Base-by-base conservation (phyloP, 2,888 invertebrate species). In the Venusia cambrica region DNA sequence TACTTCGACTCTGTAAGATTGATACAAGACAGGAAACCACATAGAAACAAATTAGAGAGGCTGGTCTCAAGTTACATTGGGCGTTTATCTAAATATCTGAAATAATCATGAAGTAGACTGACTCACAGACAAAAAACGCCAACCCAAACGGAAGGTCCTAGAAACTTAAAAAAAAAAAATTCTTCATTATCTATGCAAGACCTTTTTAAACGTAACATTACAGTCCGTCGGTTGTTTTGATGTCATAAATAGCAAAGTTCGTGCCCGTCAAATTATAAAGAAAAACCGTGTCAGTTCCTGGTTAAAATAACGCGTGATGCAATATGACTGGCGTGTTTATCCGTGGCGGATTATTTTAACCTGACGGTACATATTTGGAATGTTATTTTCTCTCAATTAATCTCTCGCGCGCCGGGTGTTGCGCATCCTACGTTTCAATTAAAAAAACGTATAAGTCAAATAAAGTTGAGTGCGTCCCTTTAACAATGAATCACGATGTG, bases 401-500 rank as follows among this genome's bases (percentile, higher is more conserved):
- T 70, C 62, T 66, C 59, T 63, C 59, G 60, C 54, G 49, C 44
- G 45, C 47, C 53, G 52, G 49, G 55, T 65, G 61, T 54, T 57
- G 54, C 54, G 50, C 53, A 59, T 57, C 43, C 46, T 45, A 37
- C 56, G 56, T 62, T 69, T 72, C 66, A 79, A 79, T 79, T 73
- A 72, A 77, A 73, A n/a, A 65, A 52, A 67, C 65, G 67, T 60
- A 63, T 67, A 74, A 79, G 67, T 73, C 45, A 51, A 72, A 75
- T 70, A 73, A 72, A 69, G 56, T 68, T 51, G 60, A 72, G 67
- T 64, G 62, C 57, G 61, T 58, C 58, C 61, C 66, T 65, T 67
- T 45, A 59, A 61, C 53, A 65, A 78, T 77, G 84, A 85, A 83
- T 83, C 84, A 85, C 79, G 68, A 76, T 79, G 77, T 81, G 81